Evolutionary conservation across 1,140 invertebrate species (phyloP).

Genomic region (Ylistrum balloti): DNA sequence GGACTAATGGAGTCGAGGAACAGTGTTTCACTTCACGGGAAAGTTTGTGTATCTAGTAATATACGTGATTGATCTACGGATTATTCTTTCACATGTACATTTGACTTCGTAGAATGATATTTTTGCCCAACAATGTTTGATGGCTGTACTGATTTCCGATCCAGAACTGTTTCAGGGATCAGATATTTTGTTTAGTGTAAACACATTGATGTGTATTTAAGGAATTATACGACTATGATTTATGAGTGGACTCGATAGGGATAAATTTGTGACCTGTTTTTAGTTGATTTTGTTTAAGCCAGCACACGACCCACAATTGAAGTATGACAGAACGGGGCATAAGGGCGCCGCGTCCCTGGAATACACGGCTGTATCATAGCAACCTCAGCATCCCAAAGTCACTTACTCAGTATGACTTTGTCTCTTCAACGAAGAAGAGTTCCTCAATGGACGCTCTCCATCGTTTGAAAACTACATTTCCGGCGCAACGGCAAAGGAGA

Average conservation of each 20-base stretch:
- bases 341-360: constrained; percentile 24
- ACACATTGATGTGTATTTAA: constrained; percentile 36
- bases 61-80: constrained; percentile 31
- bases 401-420: constrained; percentile 59
- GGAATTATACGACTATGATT: background rate
- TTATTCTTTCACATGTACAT: constrained; percentile 25
- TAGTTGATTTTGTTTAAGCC: background rate
- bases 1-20: constrained; percentile 12
- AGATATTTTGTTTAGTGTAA: constrained; percentile 19
- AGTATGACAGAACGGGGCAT: background rate
- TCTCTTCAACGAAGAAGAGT: constrained; percentile 53
- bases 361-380: constrained; percentile 54
- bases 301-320: background rate
- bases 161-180: background rate
- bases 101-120: background rate
- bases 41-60: constrained; percentile 33
- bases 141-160: background rate
- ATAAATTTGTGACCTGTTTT: background rate
- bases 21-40: background rate
- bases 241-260: background rate
- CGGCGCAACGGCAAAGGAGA: background rate
- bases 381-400: constrained; percentile 57
- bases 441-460: constrained; percentile 55
- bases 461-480: constrained; percentile 47
- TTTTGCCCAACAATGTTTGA: background rate